A percentile compares a stretch with the other conserved stretches of the same genome.
phyloP scores from a whole-genome alignment of 2,888 invertebrate genomes.

The Phlogophora meticulosa region DNA sequence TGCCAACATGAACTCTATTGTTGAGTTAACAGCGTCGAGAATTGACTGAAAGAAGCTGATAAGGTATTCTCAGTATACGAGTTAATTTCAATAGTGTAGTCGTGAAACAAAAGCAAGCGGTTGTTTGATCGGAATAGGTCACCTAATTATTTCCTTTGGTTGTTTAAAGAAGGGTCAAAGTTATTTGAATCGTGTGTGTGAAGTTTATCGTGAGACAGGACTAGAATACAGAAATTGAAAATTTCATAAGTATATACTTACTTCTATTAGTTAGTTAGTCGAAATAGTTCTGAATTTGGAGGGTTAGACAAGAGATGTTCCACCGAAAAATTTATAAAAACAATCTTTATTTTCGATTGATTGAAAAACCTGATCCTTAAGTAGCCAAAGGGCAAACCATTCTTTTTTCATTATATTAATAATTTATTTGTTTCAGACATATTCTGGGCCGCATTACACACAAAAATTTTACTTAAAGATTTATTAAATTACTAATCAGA shows the following conservation, averaged over 20 bases:
- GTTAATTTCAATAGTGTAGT: constrained; percentile 24
- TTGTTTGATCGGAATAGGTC: neutral
- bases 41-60: constrained; percentile 10
- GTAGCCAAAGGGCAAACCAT: too few relatives aligned
- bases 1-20: constrained; percentile 23
- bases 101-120: constrained; percentile 18
- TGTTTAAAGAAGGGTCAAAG: neutral
- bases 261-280: neutral
- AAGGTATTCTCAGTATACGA: constrained; percentile 21
- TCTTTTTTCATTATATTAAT: too few relatives aligned
- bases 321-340: too few relatives aligned
- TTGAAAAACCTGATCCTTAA: too few relatives aligned
- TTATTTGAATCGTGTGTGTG: neutral
- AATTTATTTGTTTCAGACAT: too few relatives aligned
- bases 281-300: neutral
- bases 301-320: too few relatives aligned
- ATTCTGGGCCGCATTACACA: too few relatives aligned
- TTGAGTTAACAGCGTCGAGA: constrained; percentile 16
- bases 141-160: neutral
- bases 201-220: neutral
- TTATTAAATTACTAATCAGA: too few relatives aligned
- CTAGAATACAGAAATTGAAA: neutral
- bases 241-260: too few relatives aligned
- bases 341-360: too few relatives aligned
- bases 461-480: too few relatives aligned